Conservation (phyloP, 2,888 invertebrate genomes). For the Thumatha senex region DNA sequence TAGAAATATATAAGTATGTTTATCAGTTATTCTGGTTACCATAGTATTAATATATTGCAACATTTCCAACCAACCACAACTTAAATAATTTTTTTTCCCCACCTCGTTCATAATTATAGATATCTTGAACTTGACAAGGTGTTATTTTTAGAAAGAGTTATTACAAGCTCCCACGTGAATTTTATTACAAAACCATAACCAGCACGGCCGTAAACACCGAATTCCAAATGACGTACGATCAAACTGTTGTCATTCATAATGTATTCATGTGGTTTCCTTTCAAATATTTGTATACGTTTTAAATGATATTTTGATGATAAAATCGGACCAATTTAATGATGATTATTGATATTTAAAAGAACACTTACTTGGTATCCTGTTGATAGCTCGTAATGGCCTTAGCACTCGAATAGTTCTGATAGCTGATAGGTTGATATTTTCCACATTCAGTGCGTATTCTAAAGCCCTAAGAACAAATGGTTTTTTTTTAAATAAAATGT, state of each 20-base stretch:
- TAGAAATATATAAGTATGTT: no score
- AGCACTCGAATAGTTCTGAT: slow-evolving; percentile 99
- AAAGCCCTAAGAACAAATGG: slow-evolving; percentile 82
- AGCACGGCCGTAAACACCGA: slow-evolving; percentile 13
- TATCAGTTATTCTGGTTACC: no score
- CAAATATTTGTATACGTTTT: background rate
- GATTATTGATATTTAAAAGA: background rate
- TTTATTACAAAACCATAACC: slow-evolving; percentile 16
- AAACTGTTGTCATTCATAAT: slow-evolving; percentile 17
- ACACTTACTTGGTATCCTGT: slow-evolving; percentile 99
- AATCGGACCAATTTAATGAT: background rate
- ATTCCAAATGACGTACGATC: slow-evolving; percentile 15
- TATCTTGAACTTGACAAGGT: slow-evolving; percentile 13
- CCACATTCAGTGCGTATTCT: slow-evolving; percentile 96
- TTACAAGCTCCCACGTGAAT: slow-evolving; percentile 10
- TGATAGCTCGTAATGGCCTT: slow-evolving; percentile 98
- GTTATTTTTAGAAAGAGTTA: slow-evolving; percentile 16
- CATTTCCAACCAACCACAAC: slow-evolving; percentile 9
- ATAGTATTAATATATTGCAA: no score
- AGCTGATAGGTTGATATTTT: slow-evolving; percentile 98
- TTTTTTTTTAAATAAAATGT: background rate
- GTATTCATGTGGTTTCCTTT: slow-evolving; percentile 1
- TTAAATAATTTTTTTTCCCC: background rate
- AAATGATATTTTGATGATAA: background rate
- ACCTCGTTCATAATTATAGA: no score